Evolutionary conservation across 2,888 invertebrate species (phyloP).

Genomic region (Blomia tropicalis): DNA sequence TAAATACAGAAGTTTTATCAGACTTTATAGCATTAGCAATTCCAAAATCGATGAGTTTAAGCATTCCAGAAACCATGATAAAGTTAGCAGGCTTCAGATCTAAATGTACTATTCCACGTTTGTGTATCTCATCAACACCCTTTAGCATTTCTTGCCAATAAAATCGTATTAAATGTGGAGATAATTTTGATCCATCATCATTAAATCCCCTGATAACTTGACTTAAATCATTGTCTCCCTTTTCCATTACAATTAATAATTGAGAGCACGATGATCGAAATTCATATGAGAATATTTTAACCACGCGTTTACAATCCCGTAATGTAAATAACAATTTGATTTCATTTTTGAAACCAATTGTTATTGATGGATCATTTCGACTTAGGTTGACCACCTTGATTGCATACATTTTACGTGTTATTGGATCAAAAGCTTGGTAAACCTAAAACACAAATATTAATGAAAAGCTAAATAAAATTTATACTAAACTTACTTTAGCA

Average conservation of each 20-base stretch:
- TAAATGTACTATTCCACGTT: constrained; percentile 83
- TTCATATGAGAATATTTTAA: constrained; percentile 69
- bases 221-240: constrained; percentile 74
- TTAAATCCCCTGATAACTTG: constrained; percentile 47
- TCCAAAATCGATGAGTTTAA: constrained; percentile 94
- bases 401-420: constrained; percentile 47
- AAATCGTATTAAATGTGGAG: constrained; percentile 59
- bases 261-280: constrained; percentile 46
- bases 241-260: constrained; percentile 75
- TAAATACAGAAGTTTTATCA: constrained; percentile 74
- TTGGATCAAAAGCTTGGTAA: constrained; percentile 48
- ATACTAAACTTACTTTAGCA: background rate
- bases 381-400: constrained; percentile 67
- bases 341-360: constrained; percentile 72
- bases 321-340: constrained; percentile 61
- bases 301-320: constrained; percentile 63
- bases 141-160: constrained; percentile 88
- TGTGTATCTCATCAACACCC: constrained; percentile 76
- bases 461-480: background rate
- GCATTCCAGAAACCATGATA: constrained; percentile 59
- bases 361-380: constrained; percentile 50
- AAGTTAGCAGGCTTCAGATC: constrained; percentile 96
- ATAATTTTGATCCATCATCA: constrained; percentile 41
- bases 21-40: constrained; percentile 71
- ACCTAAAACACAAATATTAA: constrained; percentile 31